phyloP scores from a whole-genome alignment of 2,113 vertebrate genomes.

The Gopherus flavomarginatus region DNA sequence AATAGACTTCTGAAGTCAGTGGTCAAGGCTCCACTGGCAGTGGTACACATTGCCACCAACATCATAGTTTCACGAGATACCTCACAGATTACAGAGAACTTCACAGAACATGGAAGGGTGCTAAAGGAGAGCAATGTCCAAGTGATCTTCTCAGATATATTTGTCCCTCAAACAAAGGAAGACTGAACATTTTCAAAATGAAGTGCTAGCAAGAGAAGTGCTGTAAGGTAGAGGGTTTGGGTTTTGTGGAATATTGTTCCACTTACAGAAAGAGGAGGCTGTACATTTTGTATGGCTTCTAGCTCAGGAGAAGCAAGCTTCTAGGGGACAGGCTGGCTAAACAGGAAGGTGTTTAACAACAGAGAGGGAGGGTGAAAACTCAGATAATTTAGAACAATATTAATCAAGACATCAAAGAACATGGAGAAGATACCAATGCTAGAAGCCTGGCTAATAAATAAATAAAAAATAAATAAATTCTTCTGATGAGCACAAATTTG shows the following conservation, averaged over 20 bases:
- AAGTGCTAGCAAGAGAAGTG: neutral
- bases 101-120: too few species aligned
- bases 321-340: neutral
- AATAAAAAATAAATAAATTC: too few species aligned
- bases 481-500: too few species aligned
- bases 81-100: neutral
- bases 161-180: neutral
- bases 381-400: neutral
- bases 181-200: neutral
- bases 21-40: neutral
- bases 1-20: neutral
- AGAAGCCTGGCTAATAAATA: too few species aligned
- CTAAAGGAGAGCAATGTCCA: neutral
- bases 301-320: neutral
- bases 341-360: too few species aligned
- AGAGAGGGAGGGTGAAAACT: neutral
- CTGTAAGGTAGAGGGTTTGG: neutral
- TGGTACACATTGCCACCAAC: neutral
- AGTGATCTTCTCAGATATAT: neutral
- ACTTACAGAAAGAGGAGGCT: neutral
- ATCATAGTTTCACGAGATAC: neutral
- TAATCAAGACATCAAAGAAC: too few species aligned
- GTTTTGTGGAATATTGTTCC: neutral
- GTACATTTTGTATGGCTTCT: neutral
- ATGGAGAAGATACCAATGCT: too few species aligned